Evolutionary conservation across 2,888 invertebrate species (phyloP).

Genomic region (Tortrix viridana): DNA sequence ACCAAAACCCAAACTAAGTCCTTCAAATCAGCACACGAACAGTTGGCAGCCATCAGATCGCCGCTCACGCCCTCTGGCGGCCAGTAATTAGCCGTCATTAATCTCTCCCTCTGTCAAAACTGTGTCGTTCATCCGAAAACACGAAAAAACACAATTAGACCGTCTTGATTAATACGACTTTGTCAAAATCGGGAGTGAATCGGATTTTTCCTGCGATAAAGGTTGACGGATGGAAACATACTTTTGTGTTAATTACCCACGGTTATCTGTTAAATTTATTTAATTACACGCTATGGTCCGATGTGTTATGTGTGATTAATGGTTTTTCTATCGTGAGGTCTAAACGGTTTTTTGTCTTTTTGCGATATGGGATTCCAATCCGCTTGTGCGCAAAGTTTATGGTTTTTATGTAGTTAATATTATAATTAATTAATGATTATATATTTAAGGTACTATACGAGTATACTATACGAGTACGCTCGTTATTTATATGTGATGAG

Average conservation of each 20-base stretch:
- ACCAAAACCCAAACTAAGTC: not conserved
- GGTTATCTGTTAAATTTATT: conserved; percentile 77
- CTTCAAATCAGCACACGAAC: conserved; percentile 39
- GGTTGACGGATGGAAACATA: conserved; percentile 75
- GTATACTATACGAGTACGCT: no score
- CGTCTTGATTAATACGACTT: conserved; percentile 70
- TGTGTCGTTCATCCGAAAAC: conserved; percentile 73
- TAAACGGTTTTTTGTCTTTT: conserved; percentile 9
- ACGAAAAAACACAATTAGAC: conserved; percentile 68
- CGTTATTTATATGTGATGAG: no score
- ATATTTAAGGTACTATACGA: no score
- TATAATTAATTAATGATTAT: no score
- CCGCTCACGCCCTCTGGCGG: conserved; percentile 56
- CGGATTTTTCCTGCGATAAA: conserved; percentile 80
- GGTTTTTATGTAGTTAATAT: no score
- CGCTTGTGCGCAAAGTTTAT: no score
- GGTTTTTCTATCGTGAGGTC: conserved; percentile 8
- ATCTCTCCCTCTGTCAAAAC: conserved; percentile 80
- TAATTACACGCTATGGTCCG: conserved; percentile 64
- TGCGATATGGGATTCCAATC: no score
- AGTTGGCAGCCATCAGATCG: conserved; percentile 54
- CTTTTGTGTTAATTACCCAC: conserved; percentile 79
- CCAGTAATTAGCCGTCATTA: conserved; percentile 76
- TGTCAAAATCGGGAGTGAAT: conserved; percentile 76
- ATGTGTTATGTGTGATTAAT: conserved; percentile 27